Base-by-base conservation (phyloP, 92 coral and sea anemone species). In the Palythoa grandiflora region DNA sequence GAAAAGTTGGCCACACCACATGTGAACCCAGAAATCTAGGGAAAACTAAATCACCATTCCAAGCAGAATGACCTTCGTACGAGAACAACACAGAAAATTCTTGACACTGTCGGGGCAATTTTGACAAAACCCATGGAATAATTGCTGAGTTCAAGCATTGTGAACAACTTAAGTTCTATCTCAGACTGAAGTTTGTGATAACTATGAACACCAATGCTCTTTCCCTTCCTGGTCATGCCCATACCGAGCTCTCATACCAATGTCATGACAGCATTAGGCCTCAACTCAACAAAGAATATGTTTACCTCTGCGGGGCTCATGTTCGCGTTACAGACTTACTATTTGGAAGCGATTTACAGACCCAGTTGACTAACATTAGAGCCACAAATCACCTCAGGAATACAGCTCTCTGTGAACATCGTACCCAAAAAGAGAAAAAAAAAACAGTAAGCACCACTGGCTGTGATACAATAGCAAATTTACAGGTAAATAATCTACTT, bases 1-100 rank as follows among this genome's bases (percentile, higher is more conserved):
- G 83, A 90, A 88, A 61, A 88, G 38, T 77, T 78, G 80, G 44
- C 92, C 4, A 84, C 86, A 77, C 92, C 80, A 70, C 92, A 75
- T 8, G 89, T 89, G 39, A 89, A 89, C 60, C 86, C 92, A 35
- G 79, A 74, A 75, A 89, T 28, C 0, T 28, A 0, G 28, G 28
- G 28, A 28, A 28, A 28, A 28, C 28, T 28, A 0, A 28, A 28
- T 28, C 28, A 28, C 28, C 28, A 28, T 28, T 28, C 28, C 28
- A 28, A 28, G 28, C 28, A 28, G 28, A 28, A 28, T 0, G 28
- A 28, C 28, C 28, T 28, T 0, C 28, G 28, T 28, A 0, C 28
- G 28, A 28, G 28, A 28, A 28, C 28, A 28, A 28, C 28, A 28
- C 28, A 28, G 28, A 28, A 28, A 28, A 28, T 28, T 28, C 28